Percentiles rank a stretch among this genome's conserved stretches.
These are phyloP conservation scores for Neodiprion fabricii DNA, from an alignment of 1,140 invertebrate genomes.

Conservation along the genomic window DNA sequence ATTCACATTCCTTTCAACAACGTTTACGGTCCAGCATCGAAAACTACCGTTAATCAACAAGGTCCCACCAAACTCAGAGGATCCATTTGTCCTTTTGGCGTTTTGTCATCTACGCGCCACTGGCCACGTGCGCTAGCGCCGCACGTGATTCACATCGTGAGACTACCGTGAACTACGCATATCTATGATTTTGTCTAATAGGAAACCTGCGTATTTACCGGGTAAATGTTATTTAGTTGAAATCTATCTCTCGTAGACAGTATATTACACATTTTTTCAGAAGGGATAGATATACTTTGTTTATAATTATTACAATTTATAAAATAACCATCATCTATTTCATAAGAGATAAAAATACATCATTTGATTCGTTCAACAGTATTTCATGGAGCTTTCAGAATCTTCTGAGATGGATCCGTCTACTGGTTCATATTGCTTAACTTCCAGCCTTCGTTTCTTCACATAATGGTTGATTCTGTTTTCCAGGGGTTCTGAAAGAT, in stretches of 20 bases:
- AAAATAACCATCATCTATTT: background rate
- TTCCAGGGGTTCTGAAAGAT: slow-evolving; percentile 74
- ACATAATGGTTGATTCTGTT: slow-evolving; percentile 75
- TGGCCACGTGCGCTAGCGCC: background rate
- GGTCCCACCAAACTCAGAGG: background rate
- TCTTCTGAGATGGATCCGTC: background rate
- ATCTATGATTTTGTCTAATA: background rate
- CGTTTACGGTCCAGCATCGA: background rate
- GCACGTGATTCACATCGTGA: background rate
- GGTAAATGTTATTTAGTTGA: background rate
- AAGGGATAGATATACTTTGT: background rate
- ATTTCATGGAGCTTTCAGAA: background rate
- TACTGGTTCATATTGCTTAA: background rate
- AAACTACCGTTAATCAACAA: background rate
- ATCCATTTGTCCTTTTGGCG: background rate
- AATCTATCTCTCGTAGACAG: background rate
- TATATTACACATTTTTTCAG: background rate
- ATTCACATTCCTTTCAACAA: too few relatives aligned
- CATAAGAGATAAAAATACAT: background rate
- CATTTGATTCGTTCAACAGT: background rate
- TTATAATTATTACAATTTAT: too few relatives aligned
- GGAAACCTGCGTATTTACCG: too few relatives aligned
- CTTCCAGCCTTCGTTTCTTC: slow-evolving; percentile 63
- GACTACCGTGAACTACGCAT: background rate
- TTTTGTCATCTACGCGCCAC: background rate